These are phyloP conservation scores for Tachina grossa DNA, from an alignment of 2,888 invertebrate species.

Conservation along the genomic window DNA sequence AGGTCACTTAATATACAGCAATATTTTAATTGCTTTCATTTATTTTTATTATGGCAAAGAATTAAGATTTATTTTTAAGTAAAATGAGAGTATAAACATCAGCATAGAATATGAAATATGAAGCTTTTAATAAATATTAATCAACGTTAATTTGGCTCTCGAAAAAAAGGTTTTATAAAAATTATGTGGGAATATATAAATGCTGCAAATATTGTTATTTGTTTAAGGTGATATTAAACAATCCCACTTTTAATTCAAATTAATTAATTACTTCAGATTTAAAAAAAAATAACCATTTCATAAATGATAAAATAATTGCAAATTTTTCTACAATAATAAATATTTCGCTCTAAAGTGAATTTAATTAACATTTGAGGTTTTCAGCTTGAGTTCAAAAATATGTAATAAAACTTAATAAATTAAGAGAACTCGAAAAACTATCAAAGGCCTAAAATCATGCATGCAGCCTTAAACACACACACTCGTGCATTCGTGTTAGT, in stretches of 20 bases:
- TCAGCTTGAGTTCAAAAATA: not conserved
- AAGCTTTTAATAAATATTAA: too few species aligned
- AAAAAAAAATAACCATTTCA: too few species aligned
- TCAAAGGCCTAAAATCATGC: slow-evolving; percentile 26
- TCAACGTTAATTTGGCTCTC: too few species aligned
- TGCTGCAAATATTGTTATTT: too few species aligned
- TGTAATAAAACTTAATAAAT: slow-evolving; percentile 12
- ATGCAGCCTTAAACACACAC: not conserved
- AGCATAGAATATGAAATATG: too few species aligned
- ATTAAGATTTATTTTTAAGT: slow-evolving; percentile 2
- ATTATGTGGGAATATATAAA: too few species aligned
- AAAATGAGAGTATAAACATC: not conserved
- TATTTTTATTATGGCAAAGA: slow-evolving; percentile 14
- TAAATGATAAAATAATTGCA: too few species aligned
- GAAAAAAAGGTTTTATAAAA: too few species aligned
- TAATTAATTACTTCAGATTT: too few species aligned
- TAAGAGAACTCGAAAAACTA: slow-evolving; percentile 18
- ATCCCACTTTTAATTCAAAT: too few species aligned
- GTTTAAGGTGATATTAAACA: too few species aligned
- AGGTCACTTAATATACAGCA: not conserved
- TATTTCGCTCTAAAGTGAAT: not conserved
- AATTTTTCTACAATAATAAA: too few species aligned
- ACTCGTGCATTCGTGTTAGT: not conserved
- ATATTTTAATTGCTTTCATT: slow-evolving; percentile 12
- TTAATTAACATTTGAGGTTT: not conserved